Conservation (phyloP, 2,888 invertebrate species). For the Tyria jacobaeae region DNA sequence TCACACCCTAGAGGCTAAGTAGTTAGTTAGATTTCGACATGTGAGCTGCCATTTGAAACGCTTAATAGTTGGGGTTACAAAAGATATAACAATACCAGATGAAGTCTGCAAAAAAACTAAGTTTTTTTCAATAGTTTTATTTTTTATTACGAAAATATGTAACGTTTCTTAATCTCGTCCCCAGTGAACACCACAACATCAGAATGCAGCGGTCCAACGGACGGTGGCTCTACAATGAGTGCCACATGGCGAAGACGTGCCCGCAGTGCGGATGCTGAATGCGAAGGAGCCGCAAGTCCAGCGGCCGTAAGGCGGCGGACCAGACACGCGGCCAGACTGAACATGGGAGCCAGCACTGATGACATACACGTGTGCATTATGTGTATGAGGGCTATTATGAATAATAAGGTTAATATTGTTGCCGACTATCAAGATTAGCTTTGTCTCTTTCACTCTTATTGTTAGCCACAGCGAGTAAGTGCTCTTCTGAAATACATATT, state of each 20-base stretch:
- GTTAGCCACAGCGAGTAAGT: neutral
- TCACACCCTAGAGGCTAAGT: too few species aligned
- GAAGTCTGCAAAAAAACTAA: too few species aligned
- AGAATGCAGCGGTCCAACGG: constrained; percentile 76
- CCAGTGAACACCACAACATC: constrained; percentile 77
- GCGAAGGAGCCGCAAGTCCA: constrained; percentile 70
- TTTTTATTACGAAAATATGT: neutral
- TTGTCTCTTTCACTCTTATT: neutral
- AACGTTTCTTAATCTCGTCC: neutral
- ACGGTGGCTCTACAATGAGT: constrained; percentile 68
- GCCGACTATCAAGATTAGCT: neutral
- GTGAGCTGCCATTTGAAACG: too few species aligned
- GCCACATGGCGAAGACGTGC: constrained; percentile 75
- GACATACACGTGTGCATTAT: constrained; percentile 99
- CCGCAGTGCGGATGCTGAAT: constrained; percentile 69
- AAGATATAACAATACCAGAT: too few species aligned
- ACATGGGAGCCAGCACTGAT: constrained; percentile 98
- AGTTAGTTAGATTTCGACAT: too few species aligned
- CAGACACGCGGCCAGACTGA: constrained; percentile 94
- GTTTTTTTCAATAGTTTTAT: neutral
- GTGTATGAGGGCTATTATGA: constrained; percentile 99
- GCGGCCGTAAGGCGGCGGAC: constrained; percentile 88
- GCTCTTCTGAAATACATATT: neutral
- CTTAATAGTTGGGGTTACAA: too few species aligned
- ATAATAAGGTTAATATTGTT: constrained; percentile 92